These are phyloP conservation scores for Heterochromis multidens DNA, from an alignment of 2,113 vertebrate genomes.

Conservation along the genomic window DNA sequence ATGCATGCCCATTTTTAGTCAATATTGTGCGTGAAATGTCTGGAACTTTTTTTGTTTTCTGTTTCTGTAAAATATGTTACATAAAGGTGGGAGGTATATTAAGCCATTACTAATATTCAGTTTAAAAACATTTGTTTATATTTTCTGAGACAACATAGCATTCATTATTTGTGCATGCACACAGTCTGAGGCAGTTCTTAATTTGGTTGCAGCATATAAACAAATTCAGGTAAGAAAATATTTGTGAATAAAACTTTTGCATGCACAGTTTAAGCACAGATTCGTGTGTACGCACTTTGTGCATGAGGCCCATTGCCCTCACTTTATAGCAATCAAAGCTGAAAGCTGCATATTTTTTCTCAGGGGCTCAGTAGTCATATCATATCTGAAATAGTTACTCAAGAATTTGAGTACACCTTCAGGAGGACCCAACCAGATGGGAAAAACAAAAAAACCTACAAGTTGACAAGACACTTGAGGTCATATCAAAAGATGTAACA, in stretches of 20 bases:
- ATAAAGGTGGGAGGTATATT: background rate
- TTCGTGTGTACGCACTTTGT: background rate
- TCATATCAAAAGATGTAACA: conserved; percentile 28
- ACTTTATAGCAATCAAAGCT: background rate
- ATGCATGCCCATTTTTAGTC: background rate
- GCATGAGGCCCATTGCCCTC: background rate
- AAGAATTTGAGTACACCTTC: background rate
- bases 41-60: background rate
- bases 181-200: background rate
- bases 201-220: background rate
- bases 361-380: background rate
- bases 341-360: background rate
- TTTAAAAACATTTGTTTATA: background rate
- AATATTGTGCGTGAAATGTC: background rate
- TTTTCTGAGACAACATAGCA: background rate
- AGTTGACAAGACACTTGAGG: background rate
- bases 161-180: background rate
- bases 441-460: background rate
- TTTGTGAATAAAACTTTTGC: background rate
- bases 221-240: background rate
- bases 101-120: background rate
- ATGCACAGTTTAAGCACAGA: background rate
- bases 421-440: background rate
- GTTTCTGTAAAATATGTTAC: background rate
- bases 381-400: background rate